Base-by-base conservation (phyloP, 2,113 vertebrate species). In the Penelope pileata region DNA sequence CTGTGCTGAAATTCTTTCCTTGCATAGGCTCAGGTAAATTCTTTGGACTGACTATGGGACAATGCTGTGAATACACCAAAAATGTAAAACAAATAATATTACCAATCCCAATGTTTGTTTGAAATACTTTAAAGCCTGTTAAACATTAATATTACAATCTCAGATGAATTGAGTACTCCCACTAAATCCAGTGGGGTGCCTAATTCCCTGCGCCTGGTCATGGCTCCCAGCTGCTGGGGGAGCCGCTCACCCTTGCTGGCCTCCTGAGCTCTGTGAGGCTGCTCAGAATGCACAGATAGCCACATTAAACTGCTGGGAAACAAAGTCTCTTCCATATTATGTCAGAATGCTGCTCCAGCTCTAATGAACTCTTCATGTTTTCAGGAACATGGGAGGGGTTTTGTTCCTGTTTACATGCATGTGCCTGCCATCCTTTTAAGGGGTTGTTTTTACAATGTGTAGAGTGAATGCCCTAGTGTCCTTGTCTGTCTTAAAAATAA, bases 401-500 rank as follows among this genome's bases (percentile, higher is more conserved):
- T 82, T 40, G 29, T 82, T 89, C 90, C 82, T 91, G 66, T 26
- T 86, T 74, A 32, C 43, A 43, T 5, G 14, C 62, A 29, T 72
- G 38, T 90, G 81, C 50, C 93, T 86, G 70, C 95, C 94, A 93
- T 86, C 90, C 88, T 92, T 96, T 83, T 51, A 90, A 88, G 84
- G 75, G 17, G 80, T 66, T 94, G 87, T 83, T 98, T 98, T 96
- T 95, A 97, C 90, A 96, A 75, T 16, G 68, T 95, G 94, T 87
- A 86, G 86, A 95, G 90, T 88, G 95, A 97, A 83, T 95, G 82
- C 90, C 83, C 75, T 91, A 63, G 56, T 73, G 93, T 92, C 91
- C 85, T 89, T 91, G 80, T 83, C 88, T 93, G 81, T 82, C 83
- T 94, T 92, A 92, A 96, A 93, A 96, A 96, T 96, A 97, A 98